Percentiles rank a stretch among this genome's conserved stretches.
phyloP scores from a whole-genome alignment of 2,888 invertebrate species.

The Drosophila neoperkinsi region DNA sequence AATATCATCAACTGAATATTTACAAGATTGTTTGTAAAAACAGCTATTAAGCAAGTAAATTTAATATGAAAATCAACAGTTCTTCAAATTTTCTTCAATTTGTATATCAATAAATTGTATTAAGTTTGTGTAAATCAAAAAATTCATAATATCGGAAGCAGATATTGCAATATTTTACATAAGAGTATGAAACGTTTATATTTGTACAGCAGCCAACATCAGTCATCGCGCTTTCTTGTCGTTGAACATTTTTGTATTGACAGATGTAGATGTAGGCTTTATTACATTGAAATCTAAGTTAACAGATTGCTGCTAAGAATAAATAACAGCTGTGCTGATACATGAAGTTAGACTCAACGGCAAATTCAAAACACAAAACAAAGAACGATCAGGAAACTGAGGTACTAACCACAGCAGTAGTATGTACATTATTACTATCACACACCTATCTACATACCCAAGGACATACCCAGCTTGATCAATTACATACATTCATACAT shows the following conservation, averaged over 20 bases:
- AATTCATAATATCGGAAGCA: slow-evolving; percentile 16
- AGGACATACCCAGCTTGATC: background rate
- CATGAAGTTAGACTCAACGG: slow-evolving; percentile 8
- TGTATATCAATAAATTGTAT: background rate
- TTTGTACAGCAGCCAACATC: slow-evolving; percentile 36
- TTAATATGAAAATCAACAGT: background rate
- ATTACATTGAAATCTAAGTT: slow-evolving; percentile 32
- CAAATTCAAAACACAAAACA: slow-evolving; percentile 9
- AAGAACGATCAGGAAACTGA: background rate
- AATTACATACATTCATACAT: background rate
- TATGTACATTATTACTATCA: background rate
- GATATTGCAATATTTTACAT: background rate
- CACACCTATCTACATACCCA: background rate
- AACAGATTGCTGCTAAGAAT: slow-evolving; percentile 20
- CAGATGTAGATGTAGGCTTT: slow-evolving; percentile 21
- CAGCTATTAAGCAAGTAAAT: background rate
- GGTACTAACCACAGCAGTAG: slow-evolving; percentile 36
- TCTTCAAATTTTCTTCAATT: background rate
- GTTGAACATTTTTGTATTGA: slow-evolving; percentile 9
- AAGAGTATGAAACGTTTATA: background rate
- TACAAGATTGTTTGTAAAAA: background rate
- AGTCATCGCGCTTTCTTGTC: slow-evolving; percentile 3
- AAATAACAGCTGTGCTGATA: slow-evolving; percentile 49
- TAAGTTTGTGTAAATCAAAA: slow-evolving; percentile 1
- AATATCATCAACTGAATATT: background rate